These are phyloP conservation scores for Picathartes gymnocephalus DNA, from an alignment of 2,113 vertebrate species.

Conservation along the genomic window DNA sequence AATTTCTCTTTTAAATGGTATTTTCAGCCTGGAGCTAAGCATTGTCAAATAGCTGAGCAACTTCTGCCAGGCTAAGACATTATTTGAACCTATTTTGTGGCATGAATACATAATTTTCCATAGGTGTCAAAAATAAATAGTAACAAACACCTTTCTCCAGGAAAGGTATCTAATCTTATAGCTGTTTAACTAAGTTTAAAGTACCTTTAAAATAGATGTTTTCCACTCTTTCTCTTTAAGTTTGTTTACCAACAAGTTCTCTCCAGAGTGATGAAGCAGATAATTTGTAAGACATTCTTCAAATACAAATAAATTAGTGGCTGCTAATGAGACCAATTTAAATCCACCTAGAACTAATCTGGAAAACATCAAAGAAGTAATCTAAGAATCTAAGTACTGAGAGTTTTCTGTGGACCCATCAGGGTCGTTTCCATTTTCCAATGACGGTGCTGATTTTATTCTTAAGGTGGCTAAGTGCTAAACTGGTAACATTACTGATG, in stretches of 20 bases:
- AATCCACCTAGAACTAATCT: not conserved
- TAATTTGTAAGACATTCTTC: slow-evolving; percentile 4
- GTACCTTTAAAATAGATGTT: not conserved
- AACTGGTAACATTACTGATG: not conserved
- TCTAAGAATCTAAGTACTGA: not conserved
- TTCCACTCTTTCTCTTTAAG: not conserved
- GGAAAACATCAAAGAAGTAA: not conserved
- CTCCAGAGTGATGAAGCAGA: not conserved
- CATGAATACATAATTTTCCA: not conserved
- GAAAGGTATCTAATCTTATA: not conserved
- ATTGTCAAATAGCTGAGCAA: not conserved
- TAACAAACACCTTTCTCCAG: not conserved
- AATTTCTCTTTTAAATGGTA: not conserved
- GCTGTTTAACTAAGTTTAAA: not conserved
- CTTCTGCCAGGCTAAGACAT: not conserved
- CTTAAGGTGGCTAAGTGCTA: not conserved
- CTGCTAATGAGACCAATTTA: not conserved
- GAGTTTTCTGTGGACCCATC: not conserved
- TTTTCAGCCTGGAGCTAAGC: not conserved
- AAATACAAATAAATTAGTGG: slow-evolving; percentile 22
- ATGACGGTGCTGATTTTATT: not conserved
- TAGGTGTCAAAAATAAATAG: not conserved
- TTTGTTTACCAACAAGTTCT: not conserved
- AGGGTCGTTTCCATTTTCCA: not conserved
- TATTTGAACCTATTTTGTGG: not conserved